Conservation (phyloP, 2,113 vertebrate species). For the Blennius ocellaris region DNA sequence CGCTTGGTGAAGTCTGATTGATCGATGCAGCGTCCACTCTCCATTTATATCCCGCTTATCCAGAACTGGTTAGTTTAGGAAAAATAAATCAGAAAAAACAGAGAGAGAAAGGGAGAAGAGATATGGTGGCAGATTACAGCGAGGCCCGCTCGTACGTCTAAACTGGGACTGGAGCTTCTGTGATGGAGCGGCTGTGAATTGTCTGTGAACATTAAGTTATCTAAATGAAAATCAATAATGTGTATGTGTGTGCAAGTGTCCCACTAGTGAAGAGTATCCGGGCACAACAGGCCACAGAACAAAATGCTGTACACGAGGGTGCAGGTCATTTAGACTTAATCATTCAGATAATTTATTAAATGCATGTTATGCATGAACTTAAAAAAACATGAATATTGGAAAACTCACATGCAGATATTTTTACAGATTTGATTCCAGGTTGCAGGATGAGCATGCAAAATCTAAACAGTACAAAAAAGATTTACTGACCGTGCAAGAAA, state of each 20-base stretch:
- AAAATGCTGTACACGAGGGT: neutral
- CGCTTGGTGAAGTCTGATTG: constrained; percentile 84
- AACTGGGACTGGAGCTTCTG: constrained; percentile 75
- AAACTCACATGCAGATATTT: no score
- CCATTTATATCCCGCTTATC: constrained; percentile 97
- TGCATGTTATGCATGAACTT: no score
- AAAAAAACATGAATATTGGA: no score
- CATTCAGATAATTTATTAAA: no score
- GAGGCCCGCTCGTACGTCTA: constrained; percentile 86
- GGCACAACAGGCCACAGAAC: constrained; percentile 72
- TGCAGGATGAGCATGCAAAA: no score
- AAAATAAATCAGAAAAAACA: constrained; percentile 91
- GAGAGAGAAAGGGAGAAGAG: constrained; percentile 83
- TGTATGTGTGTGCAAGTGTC: constrained; percentile 87
- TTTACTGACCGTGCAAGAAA: no score
- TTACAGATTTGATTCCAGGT: no score
- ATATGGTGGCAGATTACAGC: constrained; percentile 91
- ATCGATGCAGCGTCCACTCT: constrained; percentile 88
- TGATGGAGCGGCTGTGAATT: constrained; percentile 82
- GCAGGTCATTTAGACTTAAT: no score
- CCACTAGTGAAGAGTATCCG: neutral
- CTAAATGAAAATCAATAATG: constrained; percentile 99
- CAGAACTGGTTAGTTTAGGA: constrained; percentile 95
- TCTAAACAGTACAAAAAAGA: no score
- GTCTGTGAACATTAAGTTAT: constrained; percentile 98